A percentile compares a stretch with the other conserved stretches of the same genome.
phyloP scores from a whole-genome alignment of 2,113 vertebrate species.

The Irena cyanogastra region DNA sequence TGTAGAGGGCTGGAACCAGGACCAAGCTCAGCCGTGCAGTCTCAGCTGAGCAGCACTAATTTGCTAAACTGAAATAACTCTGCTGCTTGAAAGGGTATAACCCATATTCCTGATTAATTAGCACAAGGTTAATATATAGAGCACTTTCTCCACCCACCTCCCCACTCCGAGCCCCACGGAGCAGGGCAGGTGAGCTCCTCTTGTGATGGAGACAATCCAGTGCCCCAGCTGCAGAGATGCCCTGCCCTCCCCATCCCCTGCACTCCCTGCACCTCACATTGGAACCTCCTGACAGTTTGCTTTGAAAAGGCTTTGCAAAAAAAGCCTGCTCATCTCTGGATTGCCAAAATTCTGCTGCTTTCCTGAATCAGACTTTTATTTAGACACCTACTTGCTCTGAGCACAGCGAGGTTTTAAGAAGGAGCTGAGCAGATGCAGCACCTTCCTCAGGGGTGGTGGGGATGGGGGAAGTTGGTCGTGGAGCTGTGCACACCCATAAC shows the following conservation, averaged over 20 bases:
- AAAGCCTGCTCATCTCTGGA: neutral
- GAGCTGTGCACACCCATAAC: neutral
- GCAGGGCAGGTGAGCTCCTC: neutral
- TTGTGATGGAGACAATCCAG: neutral
- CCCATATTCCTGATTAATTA: constrained; percentile 36
- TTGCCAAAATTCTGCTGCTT: neutral
- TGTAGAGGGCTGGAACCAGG: neutral
- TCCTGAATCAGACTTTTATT: neutral
- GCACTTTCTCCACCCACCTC: neutral
- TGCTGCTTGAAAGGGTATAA: neutral
- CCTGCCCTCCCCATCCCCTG: neutral
- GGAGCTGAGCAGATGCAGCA: neutral
- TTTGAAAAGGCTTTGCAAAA: neutral
- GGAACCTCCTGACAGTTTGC: neutral
- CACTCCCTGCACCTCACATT: neutral
- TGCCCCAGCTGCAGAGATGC: neutral
- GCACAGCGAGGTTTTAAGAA: neutral
- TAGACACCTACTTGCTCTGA: constrained; percentile 16
- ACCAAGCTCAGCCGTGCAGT: neutral
- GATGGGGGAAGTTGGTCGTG: neutral
- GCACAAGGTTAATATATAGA: constrained; percentile 6
- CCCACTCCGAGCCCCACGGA: neutral
- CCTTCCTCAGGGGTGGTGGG: neutral
- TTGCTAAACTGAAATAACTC: constrained; percentile 4
- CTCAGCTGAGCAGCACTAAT: constrained; percentile 40